Percentiles rank a stretch among this genome's conserved stretches.
phyloP scores from a whole-genome alignment of 2,797 vertebrate species.

The Alectoris magna region DNA sequence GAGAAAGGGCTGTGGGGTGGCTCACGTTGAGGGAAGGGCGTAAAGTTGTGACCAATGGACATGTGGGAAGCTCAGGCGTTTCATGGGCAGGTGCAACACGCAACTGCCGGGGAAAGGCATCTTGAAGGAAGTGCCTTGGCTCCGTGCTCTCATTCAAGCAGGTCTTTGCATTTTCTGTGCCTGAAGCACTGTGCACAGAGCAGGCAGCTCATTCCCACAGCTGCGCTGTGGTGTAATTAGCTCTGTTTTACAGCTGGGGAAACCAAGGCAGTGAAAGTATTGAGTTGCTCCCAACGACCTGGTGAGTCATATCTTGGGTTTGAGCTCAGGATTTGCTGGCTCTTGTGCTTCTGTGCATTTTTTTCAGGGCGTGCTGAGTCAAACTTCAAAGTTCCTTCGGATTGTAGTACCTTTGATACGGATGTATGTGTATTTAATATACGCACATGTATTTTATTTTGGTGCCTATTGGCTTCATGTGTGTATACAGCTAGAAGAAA shows the following conservation, averaged over 20 bases:
- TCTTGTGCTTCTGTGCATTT: background rate
- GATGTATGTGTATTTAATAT: background rate
- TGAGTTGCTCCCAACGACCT: background rate
- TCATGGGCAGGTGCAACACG: background rate
- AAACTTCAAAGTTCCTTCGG: slow-evolving; percentile 29
- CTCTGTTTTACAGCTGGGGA: background rate
- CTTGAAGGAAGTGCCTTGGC: background rate
- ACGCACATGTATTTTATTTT: background rate
- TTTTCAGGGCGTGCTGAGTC: background rate
- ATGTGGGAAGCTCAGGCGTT: background rate
- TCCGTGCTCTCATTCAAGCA: background rate
- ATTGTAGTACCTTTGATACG: slow-evolving; percentile 21
- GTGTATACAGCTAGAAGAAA: background rate
- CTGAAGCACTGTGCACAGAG: background rate
- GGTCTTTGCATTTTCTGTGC: background rate
- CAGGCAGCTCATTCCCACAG: slow-evolving; percentile 33
- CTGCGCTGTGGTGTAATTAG: background rate
- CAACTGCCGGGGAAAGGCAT: background rate
- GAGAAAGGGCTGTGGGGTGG: slow-evolving; percentile 10
- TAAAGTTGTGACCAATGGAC: background rate
- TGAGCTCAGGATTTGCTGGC: background rate
- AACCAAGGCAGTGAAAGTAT: background rate
- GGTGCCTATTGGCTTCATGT: background rate
- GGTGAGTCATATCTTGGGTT: background rate
- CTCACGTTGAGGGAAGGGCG: background rate